Base-by-base conservation (phyloP, 1,140 invertebrate genomes). In the Sycophila sp. region DNA sequence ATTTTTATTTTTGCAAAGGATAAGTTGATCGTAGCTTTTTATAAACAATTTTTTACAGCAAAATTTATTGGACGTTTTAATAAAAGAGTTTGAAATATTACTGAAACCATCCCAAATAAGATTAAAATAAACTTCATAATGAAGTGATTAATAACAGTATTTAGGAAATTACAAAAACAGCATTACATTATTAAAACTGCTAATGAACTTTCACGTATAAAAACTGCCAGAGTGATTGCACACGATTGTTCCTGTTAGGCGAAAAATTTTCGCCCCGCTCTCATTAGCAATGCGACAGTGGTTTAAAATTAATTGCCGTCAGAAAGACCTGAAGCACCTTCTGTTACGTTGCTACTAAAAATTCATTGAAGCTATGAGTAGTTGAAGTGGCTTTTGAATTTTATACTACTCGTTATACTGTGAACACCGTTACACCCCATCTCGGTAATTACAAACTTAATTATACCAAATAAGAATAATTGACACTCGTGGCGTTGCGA, bases 301-400 rank as follows among this genome's bases (percentile, higher is more conserved):
- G 11, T 38, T 60, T 45, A 45, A 60, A 42, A 60, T 60, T 45
- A 60, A 60, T 60, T 42, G 38, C 24, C 19, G 24, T 42, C 38
- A 38, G 30, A 60, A 42, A 60, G 1, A n/a, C 26, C 45, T 60
- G 22, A 10, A 34, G 60, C n/a, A 63, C 40, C 15, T 49, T 26
- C 51, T 28, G 2, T 24, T n/a, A 19, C 47, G 2, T 17, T n/a
- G 34, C 34, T 28, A 49, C 60, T 63, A 45, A 49, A 63, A 63
- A 63, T 63, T 63, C 60, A 49, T 63, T 47, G 36, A 63, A 34
- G 19, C 28, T 30, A 34, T 24, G 36, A 63, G 60, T 49, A 49
- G 42, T 49, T 49, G 28, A 49, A 63, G 60, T 63, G n/a, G 15
- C 42, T 49, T 45, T 63, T 63, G 19, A 63, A 63, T 63, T 47